These are phyloP conservation scores for Artibeus jamaicensis DNA, from an alignment of 2,797 vertebrate species.

Conservation along the genomic window DNA sequence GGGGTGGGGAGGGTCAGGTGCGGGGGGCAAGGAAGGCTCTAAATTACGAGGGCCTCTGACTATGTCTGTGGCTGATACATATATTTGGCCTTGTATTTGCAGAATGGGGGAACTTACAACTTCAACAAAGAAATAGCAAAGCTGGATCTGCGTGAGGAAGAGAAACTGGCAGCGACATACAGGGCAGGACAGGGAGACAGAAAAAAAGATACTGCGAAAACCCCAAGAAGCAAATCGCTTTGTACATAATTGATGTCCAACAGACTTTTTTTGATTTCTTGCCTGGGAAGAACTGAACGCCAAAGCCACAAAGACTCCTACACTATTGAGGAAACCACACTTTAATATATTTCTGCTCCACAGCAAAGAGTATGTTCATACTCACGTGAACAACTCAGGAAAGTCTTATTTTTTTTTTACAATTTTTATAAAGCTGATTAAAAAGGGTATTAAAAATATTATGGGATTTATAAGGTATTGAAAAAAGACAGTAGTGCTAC, in stretches of 20 bases:
- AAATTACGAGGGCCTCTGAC: background rate
- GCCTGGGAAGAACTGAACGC: background rate
- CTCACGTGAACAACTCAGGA: background rate
- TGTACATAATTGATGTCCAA: background rate
- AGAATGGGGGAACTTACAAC: background rate
- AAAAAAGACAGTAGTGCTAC: background rate
- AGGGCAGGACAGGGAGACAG: background rate
- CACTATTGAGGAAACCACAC: background rate
- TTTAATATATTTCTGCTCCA: background rate
- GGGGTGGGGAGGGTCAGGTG: no score
- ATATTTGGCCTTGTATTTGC: background rate
- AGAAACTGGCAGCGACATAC: background rate
- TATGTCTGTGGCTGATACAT: background rate
- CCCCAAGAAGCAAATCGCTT: background rate
- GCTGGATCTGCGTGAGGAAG: background rate
- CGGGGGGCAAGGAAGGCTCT: background rate
- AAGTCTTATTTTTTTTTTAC: background rate
- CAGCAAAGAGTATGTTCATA: background rate
- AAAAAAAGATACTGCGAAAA: background rate
- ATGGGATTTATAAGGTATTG: background rate
- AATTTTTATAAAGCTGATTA: constrained; percentile 17
- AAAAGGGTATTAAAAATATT: background rate
- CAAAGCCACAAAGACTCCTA: background rate
- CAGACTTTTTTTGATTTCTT: constrained; percentile 4
- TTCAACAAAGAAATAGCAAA: constrained; percentile 11